Conservation (phyloP, 2,113 vertebrate species). For the Eublepharis macularius region DNA sequence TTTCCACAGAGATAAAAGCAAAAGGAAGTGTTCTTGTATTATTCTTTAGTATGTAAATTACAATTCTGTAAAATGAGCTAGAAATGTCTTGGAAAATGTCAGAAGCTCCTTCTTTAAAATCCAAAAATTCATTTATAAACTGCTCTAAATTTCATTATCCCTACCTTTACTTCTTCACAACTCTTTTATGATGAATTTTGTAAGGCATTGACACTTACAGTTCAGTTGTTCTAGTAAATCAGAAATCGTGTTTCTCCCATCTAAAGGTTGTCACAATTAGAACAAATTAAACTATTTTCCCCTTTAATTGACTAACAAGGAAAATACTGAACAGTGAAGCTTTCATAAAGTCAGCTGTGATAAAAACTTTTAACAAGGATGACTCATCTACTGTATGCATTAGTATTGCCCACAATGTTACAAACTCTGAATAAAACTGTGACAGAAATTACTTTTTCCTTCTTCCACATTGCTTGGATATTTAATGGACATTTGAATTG, state of each 20-base stretch:
- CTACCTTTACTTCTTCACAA: background rate
- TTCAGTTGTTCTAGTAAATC: constrained; percentile 6
- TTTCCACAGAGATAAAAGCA: background rate
- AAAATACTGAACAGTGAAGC: constrained; percentile 47
- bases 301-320: constrained; percentile 30
- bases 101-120: background rate
- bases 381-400: constrained; percentile 55
- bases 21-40: background rate
- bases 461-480: constrained; percentile 41
- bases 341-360: constrained; percentile 33
- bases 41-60: background rate
- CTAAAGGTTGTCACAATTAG: constrained; percentile 19
- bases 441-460: constrained; percentile 38
- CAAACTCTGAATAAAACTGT: constrained; percentile 24
- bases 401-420: constrained; percentile 39
- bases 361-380: constrained; percentile 52
- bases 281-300: constrained; percentile 49
- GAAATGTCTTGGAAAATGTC: background rate
- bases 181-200: constrained; percentile 28
- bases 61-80: background rate
- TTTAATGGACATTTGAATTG: constrained; percentile 53
- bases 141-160: constrained; percentile 36
- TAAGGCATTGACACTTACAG: constrained; percentile 6
- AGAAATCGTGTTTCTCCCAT: background rate
- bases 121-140: constrained; percentile 5